Evolutionary conservation across 2,113 vertebrate species (phyloP), one percentile per base, ranked within the genome.

Genomic region (Bujurquina vittata): DNA sequence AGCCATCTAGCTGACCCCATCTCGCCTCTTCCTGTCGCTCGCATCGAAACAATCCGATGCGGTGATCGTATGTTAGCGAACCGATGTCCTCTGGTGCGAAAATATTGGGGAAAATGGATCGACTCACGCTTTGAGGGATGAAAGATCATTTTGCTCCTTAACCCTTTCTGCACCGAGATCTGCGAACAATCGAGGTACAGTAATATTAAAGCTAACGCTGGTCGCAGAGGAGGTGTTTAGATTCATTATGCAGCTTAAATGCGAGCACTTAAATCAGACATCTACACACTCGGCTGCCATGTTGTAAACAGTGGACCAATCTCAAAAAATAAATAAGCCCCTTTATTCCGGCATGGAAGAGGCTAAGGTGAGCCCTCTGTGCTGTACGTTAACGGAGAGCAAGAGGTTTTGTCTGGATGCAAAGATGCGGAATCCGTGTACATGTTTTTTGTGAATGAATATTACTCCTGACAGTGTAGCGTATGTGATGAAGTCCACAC

Each of bases 141-240:
- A 94, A 93, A 93, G 92, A 93, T 93, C 83, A 84, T 94, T 94
- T 94, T 94, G 83, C 81, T 84, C 63, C 86, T 95, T 96, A 95
- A 96, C 95, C 95, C 91, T 91, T 95, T 94, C 86, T 73, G 77
- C 90, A 76, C 94, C 89, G 85, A 90, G 74, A 93, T 89, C 93
- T 79, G 88, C 92, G 80, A 93, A 93, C 94, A 94, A 93, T 92
- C 92, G 94, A 95, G 94, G 94, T 96, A 95, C 94, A 91, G 95
- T 95, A 85, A 87, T 76, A 63, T 80, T 55, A 62, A 73, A 18
- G 84, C 55, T 61, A 40, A 22, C 55, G 23, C 10, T 26, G 29
- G 26, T 15, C 49, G 56, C 5, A 9, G 14, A 15, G 10, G 69
- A 3, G 43, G 57, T 56, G 0, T 65, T 56, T n/a, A 1, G 10